Base-by-base conservation (phyloP, 2,888 invertebrate species). In the Lasius fuliginosus region DNA sequence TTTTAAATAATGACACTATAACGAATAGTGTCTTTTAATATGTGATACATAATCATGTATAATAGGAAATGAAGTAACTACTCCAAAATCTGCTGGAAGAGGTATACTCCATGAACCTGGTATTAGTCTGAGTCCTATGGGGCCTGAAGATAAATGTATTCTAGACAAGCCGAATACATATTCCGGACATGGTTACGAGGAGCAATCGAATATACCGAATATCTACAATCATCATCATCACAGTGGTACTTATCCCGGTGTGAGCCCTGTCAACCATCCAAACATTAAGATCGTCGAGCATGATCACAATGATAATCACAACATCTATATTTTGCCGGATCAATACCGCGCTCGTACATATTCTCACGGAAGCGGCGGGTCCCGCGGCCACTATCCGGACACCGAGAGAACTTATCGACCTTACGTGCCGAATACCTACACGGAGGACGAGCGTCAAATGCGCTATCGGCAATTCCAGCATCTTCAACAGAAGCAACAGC, bases 271-370 rank as follows among this genome's bases (percentile, higher is more conserved):
- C 1, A 92, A 92, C 12, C 92, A 89, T 40, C 90, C 91, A 18
- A 92, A 86, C 65, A 86, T 89, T 1, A 93, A 94, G 83, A 91
- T 92, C 53, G 84, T 91, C 1, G 94, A 93, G 12, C 93, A 93
- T 49, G 94, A 94, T 82, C 90, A 92, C 9, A 95, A 94, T 86
- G 93, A 93, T 33, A 94, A 95, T 88, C 93, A 94, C 82, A 95
- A 95, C 49, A 86, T 94, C 30, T 95, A 94, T 60, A 93, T 94
- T 75, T 83, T 94, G 9, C 93, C 94, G 0, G 94, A 95, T 49
- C 94, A 94, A 56, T 93, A 93, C 86, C 94, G 95, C 5, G 87
- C 87, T 30, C 94, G 94, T 15, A 93, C 94, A 0, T 94, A 94
- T 85, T 95, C 95, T 0, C 94, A 95, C 64, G 95, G 94, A 3